Evolutionary conservation across 2,797 vertebrate genomes (phyloP).

Genomic region (Natrix natrix): DNA sequence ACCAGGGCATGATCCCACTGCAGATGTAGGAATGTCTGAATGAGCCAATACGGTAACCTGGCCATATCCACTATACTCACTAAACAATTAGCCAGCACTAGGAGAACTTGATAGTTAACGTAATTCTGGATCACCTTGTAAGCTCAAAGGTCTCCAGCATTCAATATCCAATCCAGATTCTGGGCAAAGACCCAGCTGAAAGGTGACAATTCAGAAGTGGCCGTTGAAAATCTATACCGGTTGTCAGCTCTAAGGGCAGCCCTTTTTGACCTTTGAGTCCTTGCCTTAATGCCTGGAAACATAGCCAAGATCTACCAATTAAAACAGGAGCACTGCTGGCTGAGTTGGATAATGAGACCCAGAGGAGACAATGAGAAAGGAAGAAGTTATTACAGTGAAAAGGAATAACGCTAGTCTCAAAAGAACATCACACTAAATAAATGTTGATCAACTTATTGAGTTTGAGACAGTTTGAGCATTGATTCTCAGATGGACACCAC

Average conservation of each 20-base stretch:
- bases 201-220: constrained; percentile 24
- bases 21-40: background rate
- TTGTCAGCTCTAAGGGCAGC: constrained; percentile 10
- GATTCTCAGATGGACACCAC: background rate
- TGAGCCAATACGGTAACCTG: background rate
- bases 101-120: constrained; percentile 3
- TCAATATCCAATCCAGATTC: background rate
- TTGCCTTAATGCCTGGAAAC: background rate
- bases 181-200: constrained; percentile 18
- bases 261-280: constrained; percentile 21
- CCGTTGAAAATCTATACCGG: constrained; percentile 26
- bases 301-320: constrained; percentile 28
- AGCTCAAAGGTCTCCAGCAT: background rate
- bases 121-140: background rate
- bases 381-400: constrained; percentile 24
- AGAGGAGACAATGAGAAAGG: constrained; percentile 22
- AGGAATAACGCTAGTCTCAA: background rate
- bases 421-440: constrained; percentile 15
- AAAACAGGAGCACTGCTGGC: constrained; percentile 19
- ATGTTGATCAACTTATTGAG: constrained; percentile 15
- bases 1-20: background rate
- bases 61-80: background rate
- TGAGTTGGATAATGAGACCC: constrained; percentile 25
- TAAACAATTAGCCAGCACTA: background rate
- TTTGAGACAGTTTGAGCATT: background rate